Evolutionary conservation across 2,797 vertebrate genomes (phyloP), one percentile per base, ranked within the genome.

Genomic region (Silurus lanzhouensis): DNA sequence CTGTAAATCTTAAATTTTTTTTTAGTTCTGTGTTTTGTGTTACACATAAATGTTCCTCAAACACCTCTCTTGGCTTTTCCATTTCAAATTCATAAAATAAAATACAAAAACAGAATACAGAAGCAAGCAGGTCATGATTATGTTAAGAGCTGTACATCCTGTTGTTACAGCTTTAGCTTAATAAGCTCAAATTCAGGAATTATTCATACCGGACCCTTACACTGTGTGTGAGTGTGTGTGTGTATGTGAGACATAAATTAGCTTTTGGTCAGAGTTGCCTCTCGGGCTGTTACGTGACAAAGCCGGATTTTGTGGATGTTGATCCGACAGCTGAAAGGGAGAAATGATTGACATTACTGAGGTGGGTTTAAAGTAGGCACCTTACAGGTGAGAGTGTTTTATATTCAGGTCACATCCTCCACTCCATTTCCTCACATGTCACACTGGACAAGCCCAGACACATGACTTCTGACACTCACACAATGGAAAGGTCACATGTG

Each of bases 381-480:
- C 82, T 79, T 74, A 44, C 80, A 87, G 86, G 83, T 61, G 78
- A 88, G 83, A 87, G 61, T 31, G 74, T 84, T 90, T 92, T 89
- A 87, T 85, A 93, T 93, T 89, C 94, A 74, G 92, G 93, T 93
- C 94, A 94, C 92, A 93, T 92, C 93, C 84, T 84, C 80, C 12
- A 80, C 88, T 92, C 88, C 89, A 94, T 94, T 93, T 95, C 93
- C 92, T 91, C 80, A 92, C 91, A 60, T 68, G 85, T 48, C 81
- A 83, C 14, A 70, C 80, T 82, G 46, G 46, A 52, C 63, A 70
- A 38, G 66, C n/a, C 44, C 44, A 67, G 31, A 81, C 79, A 67
- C 63, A 67, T 27, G 61, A 25, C 22, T 27, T 52, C 27, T 66
- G 22, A 31, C 52, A 82, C 25, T 58, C 48, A 38, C n/a, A 57